phyloP scores from a whole-genome alignment of 2,888 invertebrate species.

The Bedellia somnulentella region DNA sequence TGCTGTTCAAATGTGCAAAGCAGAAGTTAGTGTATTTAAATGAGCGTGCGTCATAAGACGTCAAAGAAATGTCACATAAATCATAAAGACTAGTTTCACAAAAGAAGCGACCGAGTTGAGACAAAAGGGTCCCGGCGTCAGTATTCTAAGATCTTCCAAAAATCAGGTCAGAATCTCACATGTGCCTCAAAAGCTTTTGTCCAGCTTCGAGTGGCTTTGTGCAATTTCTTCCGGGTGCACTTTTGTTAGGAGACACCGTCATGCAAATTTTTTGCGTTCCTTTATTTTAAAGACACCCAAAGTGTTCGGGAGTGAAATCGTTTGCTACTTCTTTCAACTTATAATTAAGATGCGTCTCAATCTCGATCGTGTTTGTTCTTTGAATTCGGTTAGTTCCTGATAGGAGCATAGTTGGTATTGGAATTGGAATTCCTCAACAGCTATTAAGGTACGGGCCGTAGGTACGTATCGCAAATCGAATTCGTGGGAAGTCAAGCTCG shows the following conservation, averaged over 20 bases:
- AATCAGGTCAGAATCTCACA: slow-evolving; percentile 55
- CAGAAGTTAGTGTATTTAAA: slow-evolving; percentile 51
- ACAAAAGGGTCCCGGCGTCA: slow-evolving; percentile 31
- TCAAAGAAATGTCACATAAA: slow-evolving; percentile 52
- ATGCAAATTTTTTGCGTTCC: slow-evolving; percentile 41
- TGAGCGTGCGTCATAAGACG: slow-evolving; percentile 53
- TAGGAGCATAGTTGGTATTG: neutral
- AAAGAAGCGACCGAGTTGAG: slow-evolving; percentile 16
- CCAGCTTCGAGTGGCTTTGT: slow-evolving; percentile 22
- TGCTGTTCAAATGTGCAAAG: slow-evolving; percentile 47
- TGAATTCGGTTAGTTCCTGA: too few relatives aligned
- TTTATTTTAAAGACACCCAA: slow-evolving; percentile 15
- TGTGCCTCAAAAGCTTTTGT: slow-evolving; percentile 39
- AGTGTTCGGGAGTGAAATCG: too few relatives aligned
- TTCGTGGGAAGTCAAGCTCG: slow-evolving; percentile 38
- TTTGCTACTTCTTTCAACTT: too few relatives aligned
- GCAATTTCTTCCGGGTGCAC: slow-evolving; percentile 47
- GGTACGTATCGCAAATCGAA: slow-evolving; percentile 23
- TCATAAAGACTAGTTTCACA: slow-evolving; percentile 31
- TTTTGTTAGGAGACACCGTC: slow-evolving; percentile 27
- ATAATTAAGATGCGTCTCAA: too few relatives aligned
- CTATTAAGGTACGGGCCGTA: slow-evolving; percentile 1
- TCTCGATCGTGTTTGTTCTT: too few relatives aligned
- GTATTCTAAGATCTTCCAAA: slow-evolving; percentile 30
- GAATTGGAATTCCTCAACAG: slow-evolving; percentile 1